Conservation (phyloP, 2,888 invertebrate species). For the Drosophila melanosoma region DNA sequence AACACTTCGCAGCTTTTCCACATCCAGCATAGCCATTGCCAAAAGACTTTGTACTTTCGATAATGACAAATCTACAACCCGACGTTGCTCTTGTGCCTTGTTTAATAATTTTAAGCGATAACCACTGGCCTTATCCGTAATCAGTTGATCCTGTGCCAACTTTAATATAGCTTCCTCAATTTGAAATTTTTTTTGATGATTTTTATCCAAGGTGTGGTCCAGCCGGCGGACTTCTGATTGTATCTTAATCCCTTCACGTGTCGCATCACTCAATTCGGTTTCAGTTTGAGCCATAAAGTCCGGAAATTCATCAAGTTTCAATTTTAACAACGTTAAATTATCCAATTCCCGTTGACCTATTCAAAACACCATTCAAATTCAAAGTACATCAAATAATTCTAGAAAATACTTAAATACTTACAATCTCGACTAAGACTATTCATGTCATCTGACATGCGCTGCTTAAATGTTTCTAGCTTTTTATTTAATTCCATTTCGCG, state of each 20-base stretch:
- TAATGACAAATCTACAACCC: conserved; percentile 83
- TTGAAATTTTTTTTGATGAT: conserved; percentile 86
- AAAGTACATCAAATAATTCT: not conserved
- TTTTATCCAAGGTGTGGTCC: conserved; percentile 86
- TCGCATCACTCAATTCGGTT: conserved; percentile 87
- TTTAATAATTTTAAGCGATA: conserved; percentile 85
- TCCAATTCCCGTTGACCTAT: conserved; percentile 86
- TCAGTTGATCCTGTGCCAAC: conserved; percentile 88
- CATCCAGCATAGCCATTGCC: conserved; percentile 85
- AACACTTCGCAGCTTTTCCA: conserved; percentile 83
- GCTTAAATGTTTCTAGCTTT: conserved; percentile 87
- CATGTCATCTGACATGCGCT: conserved; percentile 87
- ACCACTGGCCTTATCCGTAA: conserved; percentile 89
- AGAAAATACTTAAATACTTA: conserved; percentile 51
- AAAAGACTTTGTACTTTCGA: conserved; percentile 87
- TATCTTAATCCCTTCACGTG: conserved; percentile 83
- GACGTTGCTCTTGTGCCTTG: conserved; percentile 85
- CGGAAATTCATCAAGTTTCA: conserved; percentile 86
- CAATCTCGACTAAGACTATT: conserved; percentile 70
- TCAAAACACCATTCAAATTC: not conserved
- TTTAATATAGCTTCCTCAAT: conserved; percentile 88
- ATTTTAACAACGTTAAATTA: conserved; percentile 86
- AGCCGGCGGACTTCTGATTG: conserved; percentile 81
- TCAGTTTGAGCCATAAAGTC: conserved; percentile 88
- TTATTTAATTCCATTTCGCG: conserved; percentile 90